A percentile compares a stretch with the other conserved stretches of the same genome.
These are phyloP conservation scores for Tenthredo livida DNA, from an alignment of 2,888 invertebrate species.

Conservation along the genomic window DNA sequence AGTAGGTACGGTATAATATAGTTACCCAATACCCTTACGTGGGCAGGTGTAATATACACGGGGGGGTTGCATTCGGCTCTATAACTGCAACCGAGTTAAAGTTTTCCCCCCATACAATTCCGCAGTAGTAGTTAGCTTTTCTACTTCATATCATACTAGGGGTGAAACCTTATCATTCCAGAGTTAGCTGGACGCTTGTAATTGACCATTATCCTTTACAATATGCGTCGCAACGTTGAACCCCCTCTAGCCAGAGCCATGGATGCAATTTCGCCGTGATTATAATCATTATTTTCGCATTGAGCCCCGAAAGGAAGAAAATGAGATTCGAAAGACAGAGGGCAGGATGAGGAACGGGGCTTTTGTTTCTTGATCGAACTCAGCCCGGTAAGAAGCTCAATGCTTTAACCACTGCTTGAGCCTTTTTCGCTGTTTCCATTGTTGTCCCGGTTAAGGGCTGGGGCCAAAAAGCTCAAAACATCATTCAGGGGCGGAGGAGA, in stretches of 20 bases:
- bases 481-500: too few species aligned
- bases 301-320: neutral
- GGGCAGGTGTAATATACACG: neutral
- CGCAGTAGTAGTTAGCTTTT: too few species aligned
- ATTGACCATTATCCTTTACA: conserved; percentile 12
- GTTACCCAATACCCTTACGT: neutral
- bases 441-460: neutral
- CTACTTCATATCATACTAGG: neutral
- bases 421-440: neutral
- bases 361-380: neutral
- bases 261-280: neutral
- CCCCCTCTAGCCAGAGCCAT: neutral
- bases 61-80: neutral
- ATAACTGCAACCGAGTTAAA: neutral
- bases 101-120: neutral
- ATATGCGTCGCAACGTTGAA: neutral
- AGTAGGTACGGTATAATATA: too few species aligned
- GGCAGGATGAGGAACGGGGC: neutral
- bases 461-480: neutral
- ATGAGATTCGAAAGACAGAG: neutral
- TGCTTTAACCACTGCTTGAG: neutral
- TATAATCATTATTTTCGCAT: neutral
- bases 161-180: neutral
- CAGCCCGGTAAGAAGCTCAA: neutral
- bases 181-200: neutral